Percentiles rank a stretch among this genome's conserved stretches.
Evolutionary conservation across 2,113 vertebrate genomes (phyloP).

Genomic region (Ranitomeya imitator): DNA sequence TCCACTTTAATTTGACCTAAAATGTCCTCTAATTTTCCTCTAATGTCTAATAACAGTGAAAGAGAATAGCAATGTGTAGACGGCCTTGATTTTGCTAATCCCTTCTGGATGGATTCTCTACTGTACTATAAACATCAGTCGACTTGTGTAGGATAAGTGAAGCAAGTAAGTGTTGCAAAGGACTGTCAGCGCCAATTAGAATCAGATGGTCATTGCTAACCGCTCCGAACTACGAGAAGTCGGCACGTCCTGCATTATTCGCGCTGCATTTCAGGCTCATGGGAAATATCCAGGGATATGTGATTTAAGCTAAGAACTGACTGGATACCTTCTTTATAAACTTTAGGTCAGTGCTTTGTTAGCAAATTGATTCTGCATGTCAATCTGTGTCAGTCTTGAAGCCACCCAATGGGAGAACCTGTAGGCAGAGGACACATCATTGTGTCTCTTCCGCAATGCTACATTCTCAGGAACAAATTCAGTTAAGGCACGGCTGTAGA

Average conservation of each 20-base stretch:
- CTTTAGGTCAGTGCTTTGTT: constrained; percentile 6
- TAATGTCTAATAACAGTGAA: constrained; percentile 19
- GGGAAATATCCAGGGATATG: constrained; percentile 36
- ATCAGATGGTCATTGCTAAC: constrained; percentile 40
- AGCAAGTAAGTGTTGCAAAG: constrained; percentile 39
- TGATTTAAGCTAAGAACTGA: constrained; percentile 7
- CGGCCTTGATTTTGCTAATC: constrained; percentile 10
- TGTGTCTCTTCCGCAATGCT: background rate
- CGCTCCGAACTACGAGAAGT: constrained; percentile 28
- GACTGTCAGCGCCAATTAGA: constrained; percentile 44
- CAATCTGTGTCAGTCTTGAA: constrained; percentile 15
- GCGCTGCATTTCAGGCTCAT: background rate
- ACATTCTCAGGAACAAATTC: background rate
- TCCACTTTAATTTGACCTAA: constrained; percentile 19
- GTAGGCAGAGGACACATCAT: background rate
- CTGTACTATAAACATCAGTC: constrained; percentile 22
- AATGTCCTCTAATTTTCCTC: constrained; percentile 8
- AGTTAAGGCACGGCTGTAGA: background rate
- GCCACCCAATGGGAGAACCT: constrained; percentile 24
- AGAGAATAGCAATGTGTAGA: background rate
- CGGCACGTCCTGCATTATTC: constrained; percentile 7
- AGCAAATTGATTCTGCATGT: constrained; percentile 34
- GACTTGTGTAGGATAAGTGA: constrained; percentile 30
- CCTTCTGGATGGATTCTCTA: constrained; percentile 19
- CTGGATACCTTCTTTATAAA: constrained; percentile 39